Conservation (phyloP, 2,113 vertebrate genomes). For the Regulus satrapa region DNA sequence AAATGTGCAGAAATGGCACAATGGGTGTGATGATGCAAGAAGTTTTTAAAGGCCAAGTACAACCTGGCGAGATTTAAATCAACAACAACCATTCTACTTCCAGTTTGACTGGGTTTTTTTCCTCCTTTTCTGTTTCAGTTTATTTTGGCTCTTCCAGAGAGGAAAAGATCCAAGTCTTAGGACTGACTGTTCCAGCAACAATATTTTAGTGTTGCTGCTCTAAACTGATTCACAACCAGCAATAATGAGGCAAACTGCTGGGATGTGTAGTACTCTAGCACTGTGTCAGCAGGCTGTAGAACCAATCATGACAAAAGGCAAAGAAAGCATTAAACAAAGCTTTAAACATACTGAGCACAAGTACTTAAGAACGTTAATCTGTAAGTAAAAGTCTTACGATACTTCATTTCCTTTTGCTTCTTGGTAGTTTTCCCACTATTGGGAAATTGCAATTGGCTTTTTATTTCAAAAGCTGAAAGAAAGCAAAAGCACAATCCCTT, state of each 20-base stretch:
- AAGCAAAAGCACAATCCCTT: neutral
- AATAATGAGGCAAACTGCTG: fast-evolving
- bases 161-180: neutral
- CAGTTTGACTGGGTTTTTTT: neutral
- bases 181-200: neutral
- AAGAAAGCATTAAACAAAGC: neutral
- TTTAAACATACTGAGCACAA: neutral
- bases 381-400: neutral
- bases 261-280: neutral
- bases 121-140: neutral
- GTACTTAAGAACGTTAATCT: neutral
- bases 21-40: neutral
- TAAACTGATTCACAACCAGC: neutral
- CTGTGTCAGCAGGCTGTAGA: neutral
- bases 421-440: neutral
- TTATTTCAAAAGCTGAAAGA: neutral
- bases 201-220: neutral
- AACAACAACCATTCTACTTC: neutral
- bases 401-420: neutral
- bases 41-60: neutral
- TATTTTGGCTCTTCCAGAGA: neutral
- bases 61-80: neutral
- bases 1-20: neutral
- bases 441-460: neutral
- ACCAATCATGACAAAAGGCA: neutral